Base-by-base conservation (phyloP, 1,140 invertebrate genomes). In the Leptinotarsa defecta region DNA sequence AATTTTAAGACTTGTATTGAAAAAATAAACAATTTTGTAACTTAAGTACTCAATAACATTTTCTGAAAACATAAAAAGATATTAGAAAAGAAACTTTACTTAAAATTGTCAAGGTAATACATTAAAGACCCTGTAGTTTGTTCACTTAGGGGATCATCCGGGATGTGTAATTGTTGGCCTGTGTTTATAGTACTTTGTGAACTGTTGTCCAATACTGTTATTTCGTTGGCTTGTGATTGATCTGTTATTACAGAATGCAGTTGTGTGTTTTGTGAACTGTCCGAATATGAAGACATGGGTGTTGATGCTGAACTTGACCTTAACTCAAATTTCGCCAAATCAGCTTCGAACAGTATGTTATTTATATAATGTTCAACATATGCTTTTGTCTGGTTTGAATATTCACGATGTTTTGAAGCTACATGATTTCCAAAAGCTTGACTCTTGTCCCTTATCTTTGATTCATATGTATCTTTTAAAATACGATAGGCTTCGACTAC, bases 401-500 rank as follows among this genome's bases (percentile, higher is more conserved):
- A 62, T 62, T 62, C 57, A n/a, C 57, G 57, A 62, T 62, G 57
- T 62, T 62, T 62, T 62, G 19, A 62, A 62, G 57, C 57, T 62
- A 62, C 57, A 62, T 62, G 57, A 62, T 62, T 62, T 20, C 57
- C 57, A 13, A 62, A 62, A 62, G 74, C 71, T 71, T 78, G 73
- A 78, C 76, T 76, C 73, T 76, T 78, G 75, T 74, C 48, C 74
- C 52, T 74, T 77, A 68, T 76, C 68, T 77, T 74, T 27, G 27
- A 27, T 27, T 27, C 27, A 27, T 27, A 27, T 27, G 27, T 27
- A 27, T 77, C 76, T 79, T 79, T 79, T 79, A 79, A 79, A 79
- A 79, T 79, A 79, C 73, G 76, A 69, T 79, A 75, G 77, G 72
- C 77, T 77, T 79, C 68, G 75, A 64, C 76, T 74, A 79, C 77